phyloP scores from a whole-genome alignment of 2,888 invertebrate genomes.

The Chrysopilus asiliformis region DNA sequence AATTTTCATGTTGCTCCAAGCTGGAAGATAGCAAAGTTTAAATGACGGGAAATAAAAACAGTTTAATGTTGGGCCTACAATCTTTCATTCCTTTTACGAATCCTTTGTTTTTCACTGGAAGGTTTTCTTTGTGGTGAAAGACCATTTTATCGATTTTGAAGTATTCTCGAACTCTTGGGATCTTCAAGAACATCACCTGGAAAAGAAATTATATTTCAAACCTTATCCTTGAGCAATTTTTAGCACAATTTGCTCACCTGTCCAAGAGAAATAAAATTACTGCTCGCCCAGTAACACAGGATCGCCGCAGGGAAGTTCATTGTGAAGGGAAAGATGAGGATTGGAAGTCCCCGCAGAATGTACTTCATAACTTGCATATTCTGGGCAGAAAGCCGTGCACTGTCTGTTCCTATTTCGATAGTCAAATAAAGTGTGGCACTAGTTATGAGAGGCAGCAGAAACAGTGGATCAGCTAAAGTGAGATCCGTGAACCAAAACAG shows the following conservation, averaged over 20 bases:
- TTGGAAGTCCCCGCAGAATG: conserved; percentile 58
- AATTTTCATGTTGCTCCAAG: conserved; percentile 72
- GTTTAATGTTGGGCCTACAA: conserved; percentile 40
- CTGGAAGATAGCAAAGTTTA: conserved; percentile 33
- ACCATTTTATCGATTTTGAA: conserved; percentile 60
- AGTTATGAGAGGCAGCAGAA: conserved; percentile 72
- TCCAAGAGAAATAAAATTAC: conserved; percentile 68
- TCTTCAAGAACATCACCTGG: conserved; percentile 53
- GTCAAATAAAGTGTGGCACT: conserved; percentile 69
- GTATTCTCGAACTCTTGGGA: conserved; percentile 57
- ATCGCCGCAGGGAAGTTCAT: conserved; percentile 81
- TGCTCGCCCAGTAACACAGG: conserved; percentile 79
- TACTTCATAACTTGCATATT: conserved; percentile 62
- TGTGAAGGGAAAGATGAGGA: conserved; percentile 71
- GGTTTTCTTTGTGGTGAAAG: conserved; percentile 40
- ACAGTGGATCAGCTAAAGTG: conserved; percentile 81
- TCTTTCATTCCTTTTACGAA: conserved; percentile 69
- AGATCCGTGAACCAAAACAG: conserved; percentile 87
- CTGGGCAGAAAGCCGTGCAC: conserved; percentile 48
- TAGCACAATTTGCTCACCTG: conserved; percentile 39
- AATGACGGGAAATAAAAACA: background rate
- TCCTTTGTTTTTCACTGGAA: conserved; percentile 59
- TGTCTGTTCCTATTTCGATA: conserved; percentile 71
- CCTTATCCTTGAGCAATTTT: background rate
- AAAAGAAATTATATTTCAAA: background rate